Conservation (phyloP, 2,888 invertebrate species). For the Drosophila mulleri region DNA sequence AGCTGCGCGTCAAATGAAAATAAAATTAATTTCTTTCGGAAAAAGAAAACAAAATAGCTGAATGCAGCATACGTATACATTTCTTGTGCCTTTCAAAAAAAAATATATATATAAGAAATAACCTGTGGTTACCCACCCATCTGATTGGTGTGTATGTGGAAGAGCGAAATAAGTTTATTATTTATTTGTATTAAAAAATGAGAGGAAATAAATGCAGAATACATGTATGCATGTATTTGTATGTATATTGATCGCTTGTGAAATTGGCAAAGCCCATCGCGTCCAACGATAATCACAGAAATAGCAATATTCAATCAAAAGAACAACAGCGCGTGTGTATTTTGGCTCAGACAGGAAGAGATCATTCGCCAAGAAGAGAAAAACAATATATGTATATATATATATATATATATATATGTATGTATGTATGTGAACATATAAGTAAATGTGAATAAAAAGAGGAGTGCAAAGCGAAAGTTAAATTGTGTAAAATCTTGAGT, state of each 20-base stretch:
- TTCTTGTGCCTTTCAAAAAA: slow-evolving; percentile 9
- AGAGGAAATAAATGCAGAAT: slow-evolving; percentile 49
- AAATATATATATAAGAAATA: slow-evolving; percentile 6
- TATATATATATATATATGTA: not conserved
- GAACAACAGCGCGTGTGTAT: slow-evolving; percentile 53
- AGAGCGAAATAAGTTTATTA: slow-evolving; percentile 42
- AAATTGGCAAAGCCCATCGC: slow-evolving; percentile 38
- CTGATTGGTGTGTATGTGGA: slow-evolving; percentile 29
- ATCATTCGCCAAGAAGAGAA: slow-evolving; percentile 62
- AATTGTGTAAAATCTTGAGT: slow-evolving; percentile 55
- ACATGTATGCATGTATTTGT: slow-evolving; percentile 4
- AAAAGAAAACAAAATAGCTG: slow-evolving; percentile 10
- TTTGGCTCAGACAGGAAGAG: slow-evolving; percentile 64
- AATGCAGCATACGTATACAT: slow-evolving; percentile 17
- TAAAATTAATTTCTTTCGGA: slow-evolving; percentile 37
- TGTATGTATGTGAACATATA: slow-evolving; percentile 3
- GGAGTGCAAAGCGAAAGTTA: slow-evolving; percentile 77
- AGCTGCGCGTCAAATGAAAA: slow-evolving; percentile 36
- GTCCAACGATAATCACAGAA: slow-evolving; percentile 53
- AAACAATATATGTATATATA: slow-evolving; percentile 12
- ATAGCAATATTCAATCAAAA: slow-evolving; percentile 70
- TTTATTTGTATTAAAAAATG: slow-evolving; percentile 46
- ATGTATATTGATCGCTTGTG: slow-evolving; percentile 29
- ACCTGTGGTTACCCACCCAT: slow-evolving; percentile 32
- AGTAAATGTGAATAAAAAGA: slow-evolving; percentile 58